These are phyloP conservation scores for Theretra japonica DNA, from an alignment of 2,888 invertebrate species.

Conservation along the genomic window DNA sequence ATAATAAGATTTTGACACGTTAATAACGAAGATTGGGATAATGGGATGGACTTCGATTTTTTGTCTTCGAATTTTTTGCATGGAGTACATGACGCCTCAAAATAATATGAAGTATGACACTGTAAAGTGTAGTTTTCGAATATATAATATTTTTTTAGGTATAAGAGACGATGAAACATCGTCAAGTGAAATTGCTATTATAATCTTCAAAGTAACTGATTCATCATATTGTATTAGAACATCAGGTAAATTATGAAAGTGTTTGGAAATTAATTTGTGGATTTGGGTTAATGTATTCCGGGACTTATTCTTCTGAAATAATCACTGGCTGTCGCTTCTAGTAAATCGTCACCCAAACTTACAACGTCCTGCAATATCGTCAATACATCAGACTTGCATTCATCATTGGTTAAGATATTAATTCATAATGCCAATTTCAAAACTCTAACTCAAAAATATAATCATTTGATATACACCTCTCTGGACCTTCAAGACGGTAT, in stretches of 20 bases:
- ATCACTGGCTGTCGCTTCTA: too few relatives aligned
- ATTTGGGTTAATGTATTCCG: too few relatives aligned
- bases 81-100: conserved; percentile 36
- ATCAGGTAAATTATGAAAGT: too few relatives aligned
- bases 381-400: too few relatives aligned
- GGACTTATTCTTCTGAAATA: too few relatives aligned
- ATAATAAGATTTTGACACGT: conserved; percentile 83
- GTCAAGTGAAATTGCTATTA: neutral
- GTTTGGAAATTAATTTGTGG: too few relatives aligned
- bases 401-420: too few relatives aligned
- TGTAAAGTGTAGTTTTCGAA: too few relatives aligned
- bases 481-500: conserved; percentile 38
- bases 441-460: neutral
- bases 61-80: neutral
- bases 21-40: conserved; percentile 60
- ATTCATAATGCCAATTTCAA: too few relatives aligned
- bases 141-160: neutral
- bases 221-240: too few relatives aligned
- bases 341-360: too few relatives aligned
- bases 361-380: too few relatives aligned
- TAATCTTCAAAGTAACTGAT: neutral
- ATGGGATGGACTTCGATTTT: conserved; percentile 14
- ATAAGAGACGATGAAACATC: neutral
- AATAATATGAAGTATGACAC: neutral
- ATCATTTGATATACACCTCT: conserved; percentile 29